Evolutionary conservation across 2,888 invertebrate genomes (phyloP).

Genomic region (Tetranychus truncatus): DNA sequence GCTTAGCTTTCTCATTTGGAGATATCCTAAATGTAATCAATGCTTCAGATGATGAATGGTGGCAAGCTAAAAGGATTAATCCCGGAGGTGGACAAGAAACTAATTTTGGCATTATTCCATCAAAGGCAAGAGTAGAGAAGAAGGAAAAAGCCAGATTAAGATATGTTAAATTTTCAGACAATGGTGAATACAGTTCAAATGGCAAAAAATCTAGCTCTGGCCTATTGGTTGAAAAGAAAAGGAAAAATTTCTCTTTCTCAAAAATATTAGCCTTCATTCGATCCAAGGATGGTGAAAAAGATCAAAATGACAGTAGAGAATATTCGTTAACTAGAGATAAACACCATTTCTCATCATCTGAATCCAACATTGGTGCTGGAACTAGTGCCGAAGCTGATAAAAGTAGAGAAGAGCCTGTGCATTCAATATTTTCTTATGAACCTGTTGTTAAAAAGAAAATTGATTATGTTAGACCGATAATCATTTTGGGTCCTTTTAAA

Average conservation of each 20-base stretch:
- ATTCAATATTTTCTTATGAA: constrained; percentile 54
- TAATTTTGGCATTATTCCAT: constrained; percentile 87
- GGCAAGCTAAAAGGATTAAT: constrained; percentile 66
- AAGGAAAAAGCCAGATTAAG: constrained; percentile 90
- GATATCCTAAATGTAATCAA: constrained; percentile 97
- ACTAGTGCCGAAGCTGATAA: neutral
- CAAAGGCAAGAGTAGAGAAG: constrained; percentile 62
- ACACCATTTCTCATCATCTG: constrained; percentile 8
- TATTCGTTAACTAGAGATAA: constrained; percentile 11
- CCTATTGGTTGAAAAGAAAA: constrained; percentile 40
- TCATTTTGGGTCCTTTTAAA: constrained; percentile 92
- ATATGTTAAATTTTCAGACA: constrained; percentile 65
- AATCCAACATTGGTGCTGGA: neutral
- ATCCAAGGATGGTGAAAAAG: constrained; percentile 64
- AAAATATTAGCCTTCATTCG: constrained; percentile 98
- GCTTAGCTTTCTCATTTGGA: constrained; percentile 80
- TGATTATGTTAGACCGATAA: constrained; percentile 88
- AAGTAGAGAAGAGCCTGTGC: constrained; percentile 5
- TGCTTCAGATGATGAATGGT: constrained; percentile 98
- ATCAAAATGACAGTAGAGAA: constrained; percentile 7
- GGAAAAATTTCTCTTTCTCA: constrained; percentile 96
- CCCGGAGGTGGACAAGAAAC: constrained; percentile 54
- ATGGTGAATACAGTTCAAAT: constrained; percentile 34
- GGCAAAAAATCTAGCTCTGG: constrained; percentile 41
- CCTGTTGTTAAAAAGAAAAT: constrained; percentile 83